phyloP scores from a whole-genome alignment of 2,797 vertebrate genomes.

The Sternotherus odoratus region DNA sequence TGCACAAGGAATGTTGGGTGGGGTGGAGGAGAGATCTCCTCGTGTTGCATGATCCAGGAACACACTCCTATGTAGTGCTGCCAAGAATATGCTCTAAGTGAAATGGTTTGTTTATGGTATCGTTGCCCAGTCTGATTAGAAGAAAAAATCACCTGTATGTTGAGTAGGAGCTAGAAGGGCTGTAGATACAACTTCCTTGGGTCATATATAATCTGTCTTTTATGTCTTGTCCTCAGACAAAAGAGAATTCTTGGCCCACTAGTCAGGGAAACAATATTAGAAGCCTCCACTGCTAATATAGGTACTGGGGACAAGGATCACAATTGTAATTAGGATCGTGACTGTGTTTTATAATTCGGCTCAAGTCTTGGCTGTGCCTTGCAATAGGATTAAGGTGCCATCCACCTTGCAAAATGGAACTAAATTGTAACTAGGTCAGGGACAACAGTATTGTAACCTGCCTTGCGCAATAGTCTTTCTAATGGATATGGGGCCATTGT shows the following conservation, averaged over 20 bases:
- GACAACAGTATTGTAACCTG: background rate
- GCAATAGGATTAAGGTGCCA: background rate
- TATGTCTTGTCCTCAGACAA: background rate
- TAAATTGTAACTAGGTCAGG: background rate
- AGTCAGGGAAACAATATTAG: background rate
- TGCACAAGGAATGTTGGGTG: background rate
- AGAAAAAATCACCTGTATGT: background rate
- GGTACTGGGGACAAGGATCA: background rate
- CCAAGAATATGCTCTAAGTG: background rate
- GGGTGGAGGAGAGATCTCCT: background rate
- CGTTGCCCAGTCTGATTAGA: too few species aligned
- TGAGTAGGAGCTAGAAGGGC: background rate
- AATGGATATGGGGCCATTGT: background rate
- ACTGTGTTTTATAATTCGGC: too few species aligned
- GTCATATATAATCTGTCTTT: background rate
- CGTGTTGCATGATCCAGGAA: background rate
- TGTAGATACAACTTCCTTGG: background rate
- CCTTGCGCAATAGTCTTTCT: background rate
- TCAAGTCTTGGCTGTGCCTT: background rate
- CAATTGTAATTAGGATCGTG: background rate
- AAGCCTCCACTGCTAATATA: background rate
- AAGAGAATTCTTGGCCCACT: background rate
- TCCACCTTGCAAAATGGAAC: background rate
- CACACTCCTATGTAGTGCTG: background rate
- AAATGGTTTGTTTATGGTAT: background rate